Evolutionary conservation across 2,888 invertebrate species (phyloP), one percentile per base, ranked within the genome.

Genomic region (Parapristionchus giblindavisi): DNA sequence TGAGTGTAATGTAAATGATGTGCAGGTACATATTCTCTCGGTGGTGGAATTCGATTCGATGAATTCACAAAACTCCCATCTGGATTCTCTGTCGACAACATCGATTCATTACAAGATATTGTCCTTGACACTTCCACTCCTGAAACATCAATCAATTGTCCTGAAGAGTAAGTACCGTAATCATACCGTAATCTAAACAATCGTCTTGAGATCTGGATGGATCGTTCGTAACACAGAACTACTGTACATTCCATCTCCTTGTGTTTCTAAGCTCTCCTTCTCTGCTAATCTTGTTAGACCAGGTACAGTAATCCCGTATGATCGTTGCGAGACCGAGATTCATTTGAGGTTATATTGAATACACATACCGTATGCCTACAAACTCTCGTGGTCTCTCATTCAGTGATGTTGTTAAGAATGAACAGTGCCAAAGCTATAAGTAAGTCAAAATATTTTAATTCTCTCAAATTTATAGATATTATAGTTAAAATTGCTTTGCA

Each of bases 31-130:
- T 92, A 90, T 84, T 91, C 91, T 48, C 86, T 91, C 43, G 91
- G 91, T 2, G 91, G 91, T 29, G 91, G 91, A 21, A 87, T 90
- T 21, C 87, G 90, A 24, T 91, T 90, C 85, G 91, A 91, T 76
- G 89, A 89, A 40, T 92, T 91, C 90, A 89, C 90, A 34, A 87
- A 88, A 0, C 82, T 91, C 27, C 91, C 91, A 0, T 63, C 84
- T 14, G 91, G 70, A 11, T 71, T 83, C 63, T 75, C 79, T 6
- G 76, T 82, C 17, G 83, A 83, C 27, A 81, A 81, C 56, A 77
- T 81, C 52, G 83, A 83, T 58, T 68, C 79, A n/a, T 68, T 21
- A 3, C 60, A 76, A 34, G 82, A 79, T 36, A 34, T 76, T 5
- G 34, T 71, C 14, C 4, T 68, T 21, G 58, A 68, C 17, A 32